These are phyloP conservation scores for Exocentrus adspersus DNA, from an alignment of 2,888 invertebrate species.

Conservation along the genomic window DNA sequence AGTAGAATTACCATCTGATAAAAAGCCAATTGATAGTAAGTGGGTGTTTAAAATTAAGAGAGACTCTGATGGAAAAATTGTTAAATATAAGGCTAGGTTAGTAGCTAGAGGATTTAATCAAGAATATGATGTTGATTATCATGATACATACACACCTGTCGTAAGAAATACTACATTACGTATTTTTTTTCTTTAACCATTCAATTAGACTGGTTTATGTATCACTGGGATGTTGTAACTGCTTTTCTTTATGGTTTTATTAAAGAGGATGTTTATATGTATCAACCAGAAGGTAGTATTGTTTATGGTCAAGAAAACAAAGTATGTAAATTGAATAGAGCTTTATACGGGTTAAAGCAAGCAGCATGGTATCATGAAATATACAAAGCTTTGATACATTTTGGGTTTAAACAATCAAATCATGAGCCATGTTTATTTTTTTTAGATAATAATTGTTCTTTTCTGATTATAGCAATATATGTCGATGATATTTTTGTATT, in stretches of 20 bases:
- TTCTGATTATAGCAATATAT: constrained; percentile 4
- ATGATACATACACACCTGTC: not conserved
- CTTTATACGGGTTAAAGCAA: constrained; percentile 3
- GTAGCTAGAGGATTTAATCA: constrained; percentile 2
- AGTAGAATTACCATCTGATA: not conserved
- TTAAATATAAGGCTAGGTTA: not conserved
- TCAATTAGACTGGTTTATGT: not conserved
- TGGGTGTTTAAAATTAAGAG: not conserved
- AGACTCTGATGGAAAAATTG: not conserved
- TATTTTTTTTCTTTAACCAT: not conserved
- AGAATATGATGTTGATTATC: not conserved
- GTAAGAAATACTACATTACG: not conserved
- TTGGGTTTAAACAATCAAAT: not conserved
- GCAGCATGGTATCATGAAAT: constrained; percentile 4
- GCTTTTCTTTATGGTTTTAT: not conserved
- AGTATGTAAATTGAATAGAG: not conserved
- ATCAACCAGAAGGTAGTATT: not conserved
- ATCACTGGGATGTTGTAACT: not conserved
- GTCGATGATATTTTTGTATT: not conserved
- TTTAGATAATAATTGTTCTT: too few species aligned
- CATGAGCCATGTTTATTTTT: not conserved
- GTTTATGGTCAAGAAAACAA: not conserved
- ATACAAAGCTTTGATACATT: not conserved
- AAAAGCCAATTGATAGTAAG: not conserved
- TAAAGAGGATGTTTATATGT: not conserved